Percentiles rank a stretch among this genome's conserved stretches.
Conservation (phyloP, 2,113 vertebrate genomes). For the Myrmophylax atrothorax region DNA sequence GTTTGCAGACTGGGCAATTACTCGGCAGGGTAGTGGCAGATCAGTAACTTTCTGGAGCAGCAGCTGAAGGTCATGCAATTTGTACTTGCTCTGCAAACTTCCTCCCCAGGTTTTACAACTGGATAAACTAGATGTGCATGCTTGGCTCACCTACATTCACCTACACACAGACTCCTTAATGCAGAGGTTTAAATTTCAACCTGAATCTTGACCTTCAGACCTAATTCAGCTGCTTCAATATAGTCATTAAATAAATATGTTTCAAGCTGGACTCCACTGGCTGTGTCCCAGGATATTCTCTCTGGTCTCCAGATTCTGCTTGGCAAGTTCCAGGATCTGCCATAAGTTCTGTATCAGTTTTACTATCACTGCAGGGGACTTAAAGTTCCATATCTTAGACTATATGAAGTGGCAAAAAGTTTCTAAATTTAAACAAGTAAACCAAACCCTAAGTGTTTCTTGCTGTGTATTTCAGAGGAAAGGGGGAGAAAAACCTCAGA, state of each 20-base stretch:
- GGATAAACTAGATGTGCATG: neutral
- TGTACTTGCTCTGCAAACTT: neutral
- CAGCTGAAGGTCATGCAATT: neutral
- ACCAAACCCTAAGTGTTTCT: neutral
- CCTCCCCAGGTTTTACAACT: neutral
- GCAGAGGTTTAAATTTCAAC: neutral
- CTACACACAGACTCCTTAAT: neutral
- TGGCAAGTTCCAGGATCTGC: neutral
- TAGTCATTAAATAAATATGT: neutral
- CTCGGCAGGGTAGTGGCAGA: neutral
- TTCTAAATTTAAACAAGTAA: neutral
- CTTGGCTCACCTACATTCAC: neutral
- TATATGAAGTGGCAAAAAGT: neutral
- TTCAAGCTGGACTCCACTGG: neutral
- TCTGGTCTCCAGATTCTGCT: neutral
- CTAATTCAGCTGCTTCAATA: neutral
- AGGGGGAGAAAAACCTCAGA: fast-evolving
- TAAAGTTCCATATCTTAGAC: neutral
- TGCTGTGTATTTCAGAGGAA: neutral
- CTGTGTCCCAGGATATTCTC: neutral
- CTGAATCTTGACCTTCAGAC: neutral
- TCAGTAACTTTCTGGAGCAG: neutral
- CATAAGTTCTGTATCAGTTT: neutral
- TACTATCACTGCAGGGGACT: neutral
- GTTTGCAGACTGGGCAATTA: neutral